phyloP scores from a whole-genome alignment of 2,113 vertebrate species.

The Turdus rufiventris region DNA sequence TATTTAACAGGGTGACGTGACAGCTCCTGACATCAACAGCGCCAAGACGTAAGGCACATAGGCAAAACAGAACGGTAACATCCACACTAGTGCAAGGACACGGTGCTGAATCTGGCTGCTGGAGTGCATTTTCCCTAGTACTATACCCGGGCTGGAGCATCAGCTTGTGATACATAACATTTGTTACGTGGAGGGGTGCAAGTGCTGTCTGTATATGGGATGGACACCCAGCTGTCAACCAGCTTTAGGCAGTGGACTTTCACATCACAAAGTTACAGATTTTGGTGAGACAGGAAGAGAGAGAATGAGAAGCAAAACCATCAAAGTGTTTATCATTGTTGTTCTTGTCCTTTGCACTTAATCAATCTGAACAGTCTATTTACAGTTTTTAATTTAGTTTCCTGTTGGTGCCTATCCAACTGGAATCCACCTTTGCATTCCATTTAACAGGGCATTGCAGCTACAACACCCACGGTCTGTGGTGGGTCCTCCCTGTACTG shows the following conservation, averaged over 20 bases:
- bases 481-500: not conserved
- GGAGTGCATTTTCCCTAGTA: not conserved
- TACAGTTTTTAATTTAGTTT: not conserved
- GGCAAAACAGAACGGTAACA: not conserved
- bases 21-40: not conserved
- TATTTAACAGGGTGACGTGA: not conserved
- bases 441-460: rapidly evolving
- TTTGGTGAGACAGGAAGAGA: not conserved
- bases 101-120: rapidly evolving
- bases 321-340: not conserved
- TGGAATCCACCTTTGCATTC: not conserved
- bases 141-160: not conserved
- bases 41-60: rapidly evolving
- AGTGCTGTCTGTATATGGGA: not conserved
- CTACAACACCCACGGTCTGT: rapidly evolving
- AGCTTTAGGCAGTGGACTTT: not conserved
- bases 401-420: not conserved
- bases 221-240: not conserved
- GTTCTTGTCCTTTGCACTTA: not conserved
- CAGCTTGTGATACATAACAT: rapidly evolving
- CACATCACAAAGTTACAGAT: not conserved
- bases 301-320: not conserved
- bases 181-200: rapidly evolving
- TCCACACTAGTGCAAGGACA: not conserved
- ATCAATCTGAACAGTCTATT: not conserved